phyloP scores from a whole-genome alignment of 1,140 invertebrate species.

The Pseudomyrmex gracilis region DNA sequence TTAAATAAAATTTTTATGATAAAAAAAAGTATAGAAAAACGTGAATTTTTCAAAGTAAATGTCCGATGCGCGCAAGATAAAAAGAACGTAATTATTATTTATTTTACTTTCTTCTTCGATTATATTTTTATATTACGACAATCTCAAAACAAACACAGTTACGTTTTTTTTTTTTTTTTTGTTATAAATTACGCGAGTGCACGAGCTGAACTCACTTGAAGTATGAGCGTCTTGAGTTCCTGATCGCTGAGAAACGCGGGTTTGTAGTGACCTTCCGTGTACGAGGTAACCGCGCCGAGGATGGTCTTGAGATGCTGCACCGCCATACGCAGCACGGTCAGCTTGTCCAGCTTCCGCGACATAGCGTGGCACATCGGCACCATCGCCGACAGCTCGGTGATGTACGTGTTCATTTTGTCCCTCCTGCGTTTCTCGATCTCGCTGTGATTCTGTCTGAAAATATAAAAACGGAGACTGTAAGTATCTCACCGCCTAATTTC shows the following conservation, averaged over 20 bases:
- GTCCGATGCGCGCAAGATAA: neutral
- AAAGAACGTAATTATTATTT: neutral
- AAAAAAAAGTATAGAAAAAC: neutral
- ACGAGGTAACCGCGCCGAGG: constrained; percentile 91
- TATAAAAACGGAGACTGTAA: neutral
- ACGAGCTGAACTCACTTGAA: constrained; percentile 86
- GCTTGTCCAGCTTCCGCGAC: constrained; percentile 96
- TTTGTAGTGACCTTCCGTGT: constrained; percentile 93
- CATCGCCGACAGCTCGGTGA: constrained; percentile 95
- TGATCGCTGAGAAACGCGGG: constrained; percentile 95
- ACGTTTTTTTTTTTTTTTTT: no score
- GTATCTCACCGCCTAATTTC: no score
- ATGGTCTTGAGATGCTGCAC: constrained; percentile 96
- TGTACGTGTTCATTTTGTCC: constrained; percentile 99
- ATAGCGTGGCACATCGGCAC: constrained; percentile 97
- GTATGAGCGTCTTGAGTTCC: constrained; percentile 93
- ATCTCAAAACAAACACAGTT: neutral
- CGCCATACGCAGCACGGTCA: constrained; percentile 97
- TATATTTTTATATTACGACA: neutral
- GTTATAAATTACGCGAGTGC: neutral
- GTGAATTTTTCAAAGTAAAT: neutral
- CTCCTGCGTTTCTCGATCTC: constrained; percentile 97
- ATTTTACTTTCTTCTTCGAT: neutral
- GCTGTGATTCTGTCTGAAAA: constrained; percentile 94
- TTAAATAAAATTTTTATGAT: neutral